Base-by-base conservation (phyloP, 2,113 vertebrate genomes). In the Mellivora capensis region DNA sequence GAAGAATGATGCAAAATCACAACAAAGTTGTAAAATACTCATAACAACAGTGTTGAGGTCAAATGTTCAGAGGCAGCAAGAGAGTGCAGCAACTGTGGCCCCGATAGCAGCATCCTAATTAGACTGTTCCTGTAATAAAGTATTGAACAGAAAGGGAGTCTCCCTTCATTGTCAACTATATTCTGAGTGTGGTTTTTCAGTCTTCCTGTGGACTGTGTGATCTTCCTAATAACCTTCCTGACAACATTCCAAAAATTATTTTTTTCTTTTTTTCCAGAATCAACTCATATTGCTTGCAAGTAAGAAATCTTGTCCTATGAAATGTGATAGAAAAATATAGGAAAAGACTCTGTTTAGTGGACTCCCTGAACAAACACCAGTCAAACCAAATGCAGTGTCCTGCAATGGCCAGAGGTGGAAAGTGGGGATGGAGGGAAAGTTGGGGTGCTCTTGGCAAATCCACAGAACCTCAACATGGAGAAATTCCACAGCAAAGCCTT, bases 11-110 rank as follows among this genome's bases (percentile, higher is more conserved):
- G 21, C 14, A 61, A 69, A 54, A 44, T 49, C 59, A 64, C 18
- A 42, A 29, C 2, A 21, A 81, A 31, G 10, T 9, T 42, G 34
- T 34, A 39, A 52, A 67, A 69, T 42, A n/a, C 29, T 64, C 31
- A 7, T 62, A 67, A 72, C 0, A 0, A 49, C 13, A 25, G 18
- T 6, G 1, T 25, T 59, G 29, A 25, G n/a, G 37, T 37, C 20
- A 62, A 93, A 4, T 52, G 13, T 93, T 29, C 44, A 59, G 21
- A 23, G 59, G 31, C 44, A 87, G 27, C 17, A 59, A 67, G 59
- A 57, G 20, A 39, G 4, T n/a, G 15, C 27, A 25, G 57, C 29
- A 47, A 64, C 29, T 76, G 64, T 82, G 42, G 7, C 4, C 67
- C 21, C 29, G 39, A n/a, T 29, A 49, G 3, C 39, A 59, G 27